phyloP scores from a whole-genome alignment of 2,888 invertebrate genomes.

The Eulithis prunata region DNA sequence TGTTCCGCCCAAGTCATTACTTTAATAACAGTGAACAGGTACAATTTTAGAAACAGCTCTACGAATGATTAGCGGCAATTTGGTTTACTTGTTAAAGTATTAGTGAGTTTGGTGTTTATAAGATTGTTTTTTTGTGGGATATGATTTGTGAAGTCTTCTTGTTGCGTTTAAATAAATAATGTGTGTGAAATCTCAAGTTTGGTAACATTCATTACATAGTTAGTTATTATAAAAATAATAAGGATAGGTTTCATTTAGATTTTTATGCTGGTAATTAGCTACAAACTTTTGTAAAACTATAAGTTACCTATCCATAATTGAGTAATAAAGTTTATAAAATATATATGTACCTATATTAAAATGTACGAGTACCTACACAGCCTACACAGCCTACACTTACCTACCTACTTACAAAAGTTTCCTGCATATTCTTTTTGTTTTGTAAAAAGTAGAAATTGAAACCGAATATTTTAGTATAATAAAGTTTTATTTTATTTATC shows the following conservation, averaged over 20 bases:
- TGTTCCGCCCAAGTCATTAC: constrained; percentile 71
- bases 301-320: no score
- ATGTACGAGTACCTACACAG: no score
- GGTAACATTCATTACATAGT: neutral
- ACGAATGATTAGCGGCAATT: constrained; percentile 75
- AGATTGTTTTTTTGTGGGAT: constrained; percentile 51
- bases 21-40: constrained; percentile 68
- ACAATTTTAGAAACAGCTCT: constrained; percentile 63
- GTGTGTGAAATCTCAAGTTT: neutral
- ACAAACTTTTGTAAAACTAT: no score
- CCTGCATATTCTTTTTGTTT: no score
- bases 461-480: neutral
- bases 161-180: constrained; percentile 9
- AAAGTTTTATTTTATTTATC: constrained; percentile 4
- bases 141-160: constrained; percentile 35
- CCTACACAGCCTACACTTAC: no score
- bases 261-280: no score
- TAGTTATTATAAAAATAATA: no score
- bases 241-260: no score
- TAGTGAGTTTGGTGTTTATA: constrained; percentile 67
- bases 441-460: neutral
- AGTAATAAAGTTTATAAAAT: no score
- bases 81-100: constrained; percentile 66
- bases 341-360: no score
- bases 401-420: no score